Percentiles rank a stretch among this genome's conserved stretches.
These are phyloP conservation scores for Psettodes erumei DNA, from an alignment of 2,113 vertebrate genomes.

Conservation along the genomic window DNA sequence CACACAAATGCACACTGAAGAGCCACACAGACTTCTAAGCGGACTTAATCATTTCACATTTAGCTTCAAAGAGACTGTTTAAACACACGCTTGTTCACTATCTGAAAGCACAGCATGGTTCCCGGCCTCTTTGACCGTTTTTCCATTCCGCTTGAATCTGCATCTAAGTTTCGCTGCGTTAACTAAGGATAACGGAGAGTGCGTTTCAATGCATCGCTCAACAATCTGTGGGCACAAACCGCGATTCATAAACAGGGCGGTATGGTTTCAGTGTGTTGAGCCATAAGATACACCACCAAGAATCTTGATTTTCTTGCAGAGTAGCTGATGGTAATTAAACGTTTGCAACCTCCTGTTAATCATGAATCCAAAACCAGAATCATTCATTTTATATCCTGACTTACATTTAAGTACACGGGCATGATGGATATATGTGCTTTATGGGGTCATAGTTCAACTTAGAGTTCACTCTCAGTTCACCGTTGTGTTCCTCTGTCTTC, in stretches of 20 bases:
- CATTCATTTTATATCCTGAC: not conserved
- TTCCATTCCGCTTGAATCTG: conserved; percentile 51
- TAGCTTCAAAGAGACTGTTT: conserved; percentile 78
- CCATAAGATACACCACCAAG: not conserved
- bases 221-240: not conserved
- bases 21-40: conserved; percentile 64
- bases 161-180: conserved; percentile 28
- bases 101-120: conserved; percentile 63
- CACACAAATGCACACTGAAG: conserved; percentile 41
- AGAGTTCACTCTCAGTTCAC: conserved; percentile 65
- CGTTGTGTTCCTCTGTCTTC: conserved; percentile 40
- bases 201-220: conserved; percentile 12
- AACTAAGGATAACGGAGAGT: conserved; percentile 19
- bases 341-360: not conserved
- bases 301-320: not conserved
- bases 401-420: conserved; percentile 19
- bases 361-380: not conserved
- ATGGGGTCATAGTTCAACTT: conserved; percentile 9
- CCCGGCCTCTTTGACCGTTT: conserved; percentile 55
- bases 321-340: not conserved
- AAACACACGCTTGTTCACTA: conserved; percentile 67
- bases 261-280: conserved; percentile 5
- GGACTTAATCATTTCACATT: conserved; percentile 78
- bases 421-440: conserved; percentile 3
- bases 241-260: conserved; percentile 7